Conservation (phyloP, 92 coral and sea anemone species). For the Paragorgia papillata region DNA sequence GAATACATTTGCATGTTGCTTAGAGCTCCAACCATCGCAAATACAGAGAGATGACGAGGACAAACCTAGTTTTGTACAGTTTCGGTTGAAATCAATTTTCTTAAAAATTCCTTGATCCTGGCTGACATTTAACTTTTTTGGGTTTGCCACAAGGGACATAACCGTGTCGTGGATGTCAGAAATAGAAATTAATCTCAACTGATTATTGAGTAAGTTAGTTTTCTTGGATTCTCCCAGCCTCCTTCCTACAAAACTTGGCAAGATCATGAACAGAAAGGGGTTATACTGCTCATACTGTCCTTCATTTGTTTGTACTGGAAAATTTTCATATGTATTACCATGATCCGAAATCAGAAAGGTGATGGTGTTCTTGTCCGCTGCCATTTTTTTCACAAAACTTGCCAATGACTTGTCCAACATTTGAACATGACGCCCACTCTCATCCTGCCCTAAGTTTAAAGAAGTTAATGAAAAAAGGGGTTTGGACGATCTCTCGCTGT, state of each 20-base stretch:
- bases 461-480: conserved; percentile 69
- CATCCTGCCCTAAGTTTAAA: conserved; percentile 66
- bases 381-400: conserved; percentile 53
- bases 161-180: conserved; percentile 66
- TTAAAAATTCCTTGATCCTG: conserved; percentile 57
- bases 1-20: conserved; percentile 50
- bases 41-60: conserved; percentile 64
- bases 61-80: conserved; percentile 63
- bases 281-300: conserved; percentile 78
- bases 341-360: conserved; percentile 78
- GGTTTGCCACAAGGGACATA: conserved; percentile 53
- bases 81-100: conserved; percentile 60
- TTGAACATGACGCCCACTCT: conserved; percentile 64
- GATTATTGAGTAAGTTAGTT: conserved; percentile 56
- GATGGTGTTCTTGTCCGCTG: conserved; percentile 66
- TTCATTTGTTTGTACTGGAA: conserved; percentile 60
- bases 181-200: conserved; percentile 58
- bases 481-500: conserved; percentile 20
- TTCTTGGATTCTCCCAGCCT: conserved; percentile 60
- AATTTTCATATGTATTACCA: conserved; percentile 72
- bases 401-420: conserved; percentile 60
- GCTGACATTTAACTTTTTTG: conserved; percentile 33
- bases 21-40: conserved; percentile 69
- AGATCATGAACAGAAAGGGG: conserved; percentile 69
- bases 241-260: conserved; percentile 56